Base-by-base conservation (phyloP, 2,888 invertebrate species). In the Rotaria sp. region DNA sequence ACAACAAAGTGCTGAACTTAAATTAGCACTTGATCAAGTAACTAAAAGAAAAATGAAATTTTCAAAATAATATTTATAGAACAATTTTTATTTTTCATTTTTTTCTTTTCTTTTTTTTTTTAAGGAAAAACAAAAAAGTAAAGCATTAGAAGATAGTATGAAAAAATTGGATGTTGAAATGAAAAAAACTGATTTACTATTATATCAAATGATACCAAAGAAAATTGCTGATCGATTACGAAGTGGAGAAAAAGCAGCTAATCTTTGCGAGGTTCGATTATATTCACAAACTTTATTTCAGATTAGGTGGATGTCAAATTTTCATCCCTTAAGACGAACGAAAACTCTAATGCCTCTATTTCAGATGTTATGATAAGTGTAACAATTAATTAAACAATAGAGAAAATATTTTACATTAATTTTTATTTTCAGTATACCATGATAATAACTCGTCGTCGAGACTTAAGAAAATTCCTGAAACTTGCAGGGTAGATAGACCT, bases 161-260 rank as follows among this genome's bases (percentile, higher is more conserved):
- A 93, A 94, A 88, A 96, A 96, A 90, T 92, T 98, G 88, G 97
- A 97, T 90, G 95, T 95, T 88, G 97, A 97, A 91, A 97, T 97
- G 96, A 94, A 94, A 89, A 93, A 96, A 88, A 97, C 97, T 0
- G 97, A 98, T 90, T 96, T 96, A 89, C 92, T 98, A 48, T 92
- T 98, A 1, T 98, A 98, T 91, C 97, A 98, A 92, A 97, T 98
- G 97, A 97, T 98, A 92, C 98, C 98, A 52, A 96, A 96, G 91
- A 95, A 96, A 90, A 97, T 98, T 11, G 97, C 97, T 0, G 97
- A 97, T 91, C 93, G 96, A 84, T 92, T 98, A 86, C 92, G 97
- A 88, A 94, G 94, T 86, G 98, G 98, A n/a, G 96, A 96, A 91
- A 96, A 95, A 89, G 95, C 97, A 0, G 96, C 97, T 86, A 96